These are phyloP conservation scores for Nymphicus hollandicus DNA, from an alignment of 2,113 vertebrate species.

Conservation along the genomic window DNA sequence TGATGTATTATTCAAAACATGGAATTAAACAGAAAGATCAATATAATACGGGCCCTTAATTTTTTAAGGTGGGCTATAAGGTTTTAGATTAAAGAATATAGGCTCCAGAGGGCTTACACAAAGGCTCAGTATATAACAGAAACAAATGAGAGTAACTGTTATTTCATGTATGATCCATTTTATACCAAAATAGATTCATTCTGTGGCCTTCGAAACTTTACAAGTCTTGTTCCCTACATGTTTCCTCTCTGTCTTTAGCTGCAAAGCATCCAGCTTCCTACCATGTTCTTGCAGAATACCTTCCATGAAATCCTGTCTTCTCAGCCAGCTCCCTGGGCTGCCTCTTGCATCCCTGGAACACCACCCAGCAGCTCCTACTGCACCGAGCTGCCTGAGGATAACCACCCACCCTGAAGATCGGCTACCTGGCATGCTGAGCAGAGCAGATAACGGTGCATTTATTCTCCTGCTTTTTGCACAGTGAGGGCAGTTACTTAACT, in stretches of 20 bases:
- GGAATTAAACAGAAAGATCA: conserved; percentile 44
- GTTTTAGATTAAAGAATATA: not conserved
- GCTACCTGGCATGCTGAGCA: not conserved
- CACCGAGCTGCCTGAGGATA: accelerated
- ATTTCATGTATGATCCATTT: not conserved
- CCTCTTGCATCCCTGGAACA: not conserved
- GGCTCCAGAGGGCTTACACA: not conserved
- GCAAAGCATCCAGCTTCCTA: not conserved
- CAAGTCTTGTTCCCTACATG: not conserved
- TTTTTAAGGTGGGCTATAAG: conserved; percentile 22
- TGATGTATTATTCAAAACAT: conserved; percentile 66
- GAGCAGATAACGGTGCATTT: not conserved
- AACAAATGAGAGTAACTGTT: not conserved
- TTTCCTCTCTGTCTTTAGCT: not conserved
- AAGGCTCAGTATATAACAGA: not conserved
- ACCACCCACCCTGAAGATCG: accelerated
- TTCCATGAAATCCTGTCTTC: accelerated
- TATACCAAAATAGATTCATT: not conserved
- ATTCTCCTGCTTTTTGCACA: not conserved
- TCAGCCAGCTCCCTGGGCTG: not conserved
- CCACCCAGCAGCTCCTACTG: not conserved
- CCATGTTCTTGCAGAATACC: accelerated
- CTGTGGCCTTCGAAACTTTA: not conserved
- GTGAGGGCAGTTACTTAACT: not conserved
- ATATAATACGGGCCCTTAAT: conserved; percentile 17